phyloP scores from a whole-genome alignment of 2,888 invertebrate genomes.

The Pycnomerus fuliginosus region DNA sequence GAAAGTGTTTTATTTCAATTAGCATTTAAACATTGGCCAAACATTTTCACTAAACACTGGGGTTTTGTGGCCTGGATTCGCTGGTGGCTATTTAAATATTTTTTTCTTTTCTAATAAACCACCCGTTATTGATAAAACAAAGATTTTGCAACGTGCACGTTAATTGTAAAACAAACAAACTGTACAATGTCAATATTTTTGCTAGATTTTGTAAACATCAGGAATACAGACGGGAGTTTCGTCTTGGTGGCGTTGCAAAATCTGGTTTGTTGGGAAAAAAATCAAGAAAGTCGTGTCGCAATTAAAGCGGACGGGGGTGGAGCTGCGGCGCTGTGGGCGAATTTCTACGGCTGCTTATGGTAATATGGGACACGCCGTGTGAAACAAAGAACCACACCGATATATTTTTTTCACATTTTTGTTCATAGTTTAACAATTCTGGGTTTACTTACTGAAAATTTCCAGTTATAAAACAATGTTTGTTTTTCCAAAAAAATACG shows the following conservation, averaged over 20 bases:
- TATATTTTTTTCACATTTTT: too few relatives aligned
- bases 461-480: too few relatives aligned
- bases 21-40: constrained; percentile 30
- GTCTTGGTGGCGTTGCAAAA: too few relatives aligned
- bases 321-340: constrained; percentile 23
- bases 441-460: too few relatives aligned
- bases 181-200: constrained; percentile 23
- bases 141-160: constrained; percentile 11
- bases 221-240: too few relatives aligned
- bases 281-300: too few relatives aligned
- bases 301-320: constrained; percentile 23
- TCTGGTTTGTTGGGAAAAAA: too few relatives aligned
- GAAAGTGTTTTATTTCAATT: constrained; percentile 38
- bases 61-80: neutral
- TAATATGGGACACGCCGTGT: constrained; percentile 26
- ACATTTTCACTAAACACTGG: constrained; percentile 15
- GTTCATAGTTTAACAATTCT: too few relatives aligned
- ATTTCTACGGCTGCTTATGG: constrained; percentile 28
- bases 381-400: constrained; percentile 20
- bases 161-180: constrained; percentile 12
- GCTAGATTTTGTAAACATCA: constrained; percentile 10
- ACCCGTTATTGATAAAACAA: too few relatives aligned
- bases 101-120: too few relatives aligned
- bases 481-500: too few relatives aligned
- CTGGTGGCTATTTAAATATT: too few relatives aligned